Conservation (phyloP, 2,113 vertebrate species). For the Coracopsis vasa region DNA sequence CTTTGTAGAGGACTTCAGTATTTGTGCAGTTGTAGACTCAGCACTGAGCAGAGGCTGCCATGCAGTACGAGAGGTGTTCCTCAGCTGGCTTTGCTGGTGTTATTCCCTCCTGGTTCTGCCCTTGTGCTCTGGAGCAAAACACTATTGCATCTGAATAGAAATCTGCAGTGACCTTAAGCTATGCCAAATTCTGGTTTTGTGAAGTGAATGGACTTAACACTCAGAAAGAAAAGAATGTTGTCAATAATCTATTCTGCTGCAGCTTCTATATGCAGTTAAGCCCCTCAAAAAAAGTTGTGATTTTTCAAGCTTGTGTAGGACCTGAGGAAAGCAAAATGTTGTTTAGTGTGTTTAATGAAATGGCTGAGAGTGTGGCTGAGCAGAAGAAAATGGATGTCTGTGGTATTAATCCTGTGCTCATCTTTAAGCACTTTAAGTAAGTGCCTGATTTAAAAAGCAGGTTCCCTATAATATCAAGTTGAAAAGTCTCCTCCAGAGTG, state of each 20-base stretch:
- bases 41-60: not conserved
- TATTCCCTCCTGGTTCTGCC: not conserved
- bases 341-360: not conserved
- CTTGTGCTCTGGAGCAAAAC: rapidly evolving
- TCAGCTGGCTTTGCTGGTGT: not conserved
- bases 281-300: not conserved
- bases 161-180: not conserved
- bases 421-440: not conserved
- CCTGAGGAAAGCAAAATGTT: not conserved
- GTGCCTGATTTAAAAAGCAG: not conserved
- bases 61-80: not conserved
- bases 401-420: not conserved
- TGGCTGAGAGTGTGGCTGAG: not conserved
- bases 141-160: not conserved
- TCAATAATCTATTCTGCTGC: not conserved
- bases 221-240: not conserved
- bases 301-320: not conserved
- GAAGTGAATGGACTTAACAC: not conserved
- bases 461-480: not conserved
- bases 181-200: not conserved
- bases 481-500: not conserved
- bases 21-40: not conserved
- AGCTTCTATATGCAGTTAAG: not conserved
- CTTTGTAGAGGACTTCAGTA: not conserved
- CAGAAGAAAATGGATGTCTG: not conserved